These are phyloP conservation scores for Sclerodermus sp. DNA, from an alignment of 2,888 invertebrate genomes.

Conservation along the genomic window DNA sequence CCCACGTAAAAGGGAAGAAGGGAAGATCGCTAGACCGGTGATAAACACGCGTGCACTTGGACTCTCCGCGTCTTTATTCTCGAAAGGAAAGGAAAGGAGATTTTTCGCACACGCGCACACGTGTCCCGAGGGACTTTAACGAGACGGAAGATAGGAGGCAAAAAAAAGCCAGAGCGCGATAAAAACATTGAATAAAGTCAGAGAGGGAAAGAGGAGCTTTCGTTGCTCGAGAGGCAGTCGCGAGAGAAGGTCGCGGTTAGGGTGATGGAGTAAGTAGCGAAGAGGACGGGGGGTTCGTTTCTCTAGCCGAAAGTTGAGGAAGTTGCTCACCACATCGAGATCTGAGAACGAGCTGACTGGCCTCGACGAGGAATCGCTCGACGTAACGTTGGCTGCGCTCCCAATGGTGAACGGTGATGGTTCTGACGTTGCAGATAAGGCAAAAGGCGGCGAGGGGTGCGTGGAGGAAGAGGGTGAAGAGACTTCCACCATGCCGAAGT, in stretches of 20 bases:
- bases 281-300: too few species aligned
- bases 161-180: too few species aligned
- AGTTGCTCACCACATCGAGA: slow-evolving; percentile 78
- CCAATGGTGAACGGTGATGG: slow-evolving; percentile 85
- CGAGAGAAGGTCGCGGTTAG: not conserved
- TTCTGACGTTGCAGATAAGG: slow-evolving; percentile 85
- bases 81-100: too few species aligned
- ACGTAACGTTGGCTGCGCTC: slow-evolving; percentile 86
- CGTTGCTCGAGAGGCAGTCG: too few species aligned
- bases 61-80: too few species aligned
- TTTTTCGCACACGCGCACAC: too few species aligned
- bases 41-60: slow-evolving; percentile 25
- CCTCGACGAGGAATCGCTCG: slow-evolving; percentile 87
- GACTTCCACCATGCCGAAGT: slow-evolving; percentile 83
- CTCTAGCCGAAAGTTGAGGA: not conserved
- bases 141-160: too few species aligned
- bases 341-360: slow-evolving; percentile 78
- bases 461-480: slow-evolving; percentile 94
- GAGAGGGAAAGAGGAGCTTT: too few species aligned
- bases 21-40: slow-evolving; percentile 22
- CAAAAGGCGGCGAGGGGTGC: slow-evolving; percentile 91
- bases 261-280: too few species aligned
- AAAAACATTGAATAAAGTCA: not conserved
- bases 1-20: too few species aligned
- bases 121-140: too few species aligned